A percentile compares a stretch with the other conserved stretches of the same genome.
Conservation (phyloP, 2,888 invertebrate genomes). For the Drosophila ustulata region DNA sequence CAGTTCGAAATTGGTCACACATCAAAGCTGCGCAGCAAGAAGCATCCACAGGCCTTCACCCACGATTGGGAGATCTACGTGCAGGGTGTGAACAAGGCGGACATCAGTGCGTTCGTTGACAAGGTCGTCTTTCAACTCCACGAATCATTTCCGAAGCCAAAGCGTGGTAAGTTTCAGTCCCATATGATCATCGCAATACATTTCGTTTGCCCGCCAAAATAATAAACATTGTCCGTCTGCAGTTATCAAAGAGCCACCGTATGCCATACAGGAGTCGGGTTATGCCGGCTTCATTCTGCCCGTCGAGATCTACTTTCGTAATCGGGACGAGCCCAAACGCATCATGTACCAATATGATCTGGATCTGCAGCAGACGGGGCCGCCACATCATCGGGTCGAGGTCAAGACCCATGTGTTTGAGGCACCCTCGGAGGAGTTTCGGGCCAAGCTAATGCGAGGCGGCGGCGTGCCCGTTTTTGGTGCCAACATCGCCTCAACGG, state of each 20-base stretch:
- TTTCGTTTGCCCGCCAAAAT: slow-evolving; percentile 42
- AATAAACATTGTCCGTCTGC: slow-evolving; percentile 82
- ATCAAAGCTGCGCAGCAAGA: slow-evolving; percentile 92
- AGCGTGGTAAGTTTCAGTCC: slow-evolving; percentile 89
- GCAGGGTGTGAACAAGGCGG: slow-evolving; percentile 93
- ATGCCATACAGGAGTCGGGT: slow-evolving; percentile 95
- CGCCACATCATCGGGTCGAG: slow-evolving; percentile 89
- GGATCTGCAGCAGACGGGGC: slow-evolving; percentile 91
- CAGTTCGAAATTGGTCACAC: slow-evolving; percentile 97
- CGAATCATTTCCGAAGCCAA: slow-evolving; percentile 96
- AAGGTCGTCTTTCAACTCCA: slow-evolving; percentile 96
- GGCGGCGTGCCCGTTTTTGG: slow-evolving; percentile 88
- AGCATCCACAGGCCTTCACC: slow-evolving; percentile 95
- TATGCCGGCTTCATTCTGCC: slow-evolving; percentile 97
- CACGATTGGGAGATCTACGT: slow-evolving; percentile 99
- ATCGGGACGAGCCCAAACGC: slow-evolving; percentile 95
- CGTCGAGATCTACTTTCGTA: slow-evolving; percentile 95
- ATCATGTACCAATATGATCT: slow-evolving; percentile 94
- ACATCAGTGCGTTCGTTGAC: slow-evolving; percentile 96
- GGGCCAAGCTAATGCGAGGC: slow-evolving; percentile 93
- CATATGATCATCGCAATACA: not conserved
- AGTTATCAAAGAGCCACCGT: slow-evolving; percentile 97
- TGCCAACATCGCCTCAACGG: slow-evolving; percentile 37
- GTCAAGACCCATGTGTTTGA: slow-evolving; percentile 94
- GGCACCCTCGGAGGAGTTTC: slow-evolving; percentile 95